Conservation (phyloP, 2,797 vertebrate genomes). For the Gobionotothen gibberifrons region DNA sequence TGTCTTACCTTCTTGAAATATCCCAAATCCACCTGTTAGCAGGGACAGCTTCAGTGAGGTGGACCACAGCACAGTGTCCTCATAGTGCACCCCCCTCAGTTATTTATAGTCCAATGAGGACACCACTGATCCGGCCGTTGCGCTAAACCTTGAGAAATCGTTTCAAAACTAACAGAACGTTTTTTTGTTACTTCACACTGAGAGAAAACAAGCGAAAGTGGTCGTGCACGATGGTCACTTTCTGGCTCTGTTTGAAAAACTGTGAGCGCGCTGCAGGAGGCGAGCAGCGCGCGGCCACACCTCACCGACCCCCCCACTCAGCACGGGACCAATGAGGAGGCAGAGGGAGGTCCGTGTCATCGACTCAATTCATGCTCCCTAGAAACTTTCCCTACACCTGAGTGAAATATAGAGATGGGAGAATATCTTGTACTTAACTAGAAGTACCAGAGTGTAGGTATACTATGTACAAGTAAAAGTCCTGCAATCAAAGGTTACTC, state of each 20-base stretch:
- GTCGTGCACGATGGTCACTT: constrained; percentile 19
- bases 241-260: constrained; percentile 17
- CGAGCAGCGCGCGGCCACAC: constrained; percentile 55
- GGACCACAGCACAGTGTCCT: constrained; percentile 26
- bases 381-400: constrained; percentile 12
- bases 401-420: not conserved
- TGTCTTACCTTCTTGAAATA: constrained; percentile 50
- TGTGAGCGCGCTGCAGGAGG: constrained; percentile 40
- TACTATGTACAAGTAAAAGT: too few species aligned
- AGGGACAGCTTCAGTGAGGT: constrained; percentile 31
- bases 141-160: not conserved
- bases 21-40: constrained; percentile 51
- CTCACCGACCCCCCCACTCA: constrained; percentile 40
- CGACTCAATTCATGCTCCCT: not conserved
- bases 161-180: not conserved
- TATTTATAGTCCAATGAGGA: constrained; percentile 71
- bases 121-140: constrained; percentile 10
- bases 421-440: too few species aligned
- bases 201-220: not conserved
- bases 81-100: constrained; percentile 47
- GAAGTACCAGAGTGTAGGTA: too few species aligned
- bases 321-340: constrained; percentile 49
- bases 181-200: constrained; percentile 4
- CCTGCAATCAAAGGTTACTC: too few species aligned
- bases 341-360: constrained; percentile 9